These are phyloP conservation scores for Catharus fuscescens DNA, from an alignment of 2,113 vertebrate species.

Conservation along the genomic window DNA sequence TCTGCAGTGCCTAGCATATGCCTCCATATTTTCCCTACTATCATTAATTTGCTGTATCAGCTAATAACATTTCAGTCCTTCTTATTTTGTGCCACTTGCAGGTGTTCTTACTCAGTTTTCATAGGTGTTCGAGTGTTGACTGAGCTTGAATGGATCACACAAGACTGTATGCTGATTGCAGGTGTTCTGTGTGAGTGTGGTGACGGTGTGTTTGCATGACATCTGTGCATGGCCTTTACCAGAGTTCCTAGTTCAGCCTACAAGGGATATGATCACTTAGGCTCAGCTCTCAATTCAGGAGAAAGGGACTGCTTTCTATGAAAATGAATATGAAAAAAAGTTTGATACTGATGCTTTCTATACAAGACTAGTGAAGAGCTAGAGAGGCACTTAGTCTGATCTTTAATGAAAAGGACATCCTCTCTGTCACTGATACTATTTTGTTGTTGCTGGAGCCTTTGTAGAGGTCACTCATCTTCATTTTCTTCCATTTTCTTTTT, in stretches of 20 bases:
- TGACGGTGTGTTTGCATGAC: background rate
- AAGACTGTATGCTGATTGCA: background rate
- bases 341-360: background rate
- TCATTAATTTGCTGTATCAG: background rate
- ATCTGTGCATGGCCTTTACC: background rate
- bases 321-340: background rate
- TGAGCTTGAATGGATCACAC: background rate
- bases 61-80: background rate
- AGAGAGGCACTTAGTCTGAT: background rate
- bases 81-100: background rate
- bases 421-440: background rate
- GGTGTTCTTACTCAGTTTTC: background rate
- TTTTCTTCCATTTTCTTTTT: background rate
- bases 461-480: background rate
- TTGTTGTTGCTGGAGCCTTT: background rate
- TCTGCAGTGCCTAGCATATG: background rate
- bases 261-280: background rate
- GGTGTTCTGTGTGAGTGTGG: rapidly evolving
- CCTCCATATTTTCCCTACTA: background rate
- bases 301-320: background rate
- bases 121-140: background rate
- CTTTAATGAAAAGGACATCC: background rate
- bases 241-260: background rate
- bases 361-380: background rate
- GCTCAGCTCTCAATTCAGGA: background rate